Conservation (phyloP, 2,797 vertebrate species). For the Danio tinwini region DNA sequence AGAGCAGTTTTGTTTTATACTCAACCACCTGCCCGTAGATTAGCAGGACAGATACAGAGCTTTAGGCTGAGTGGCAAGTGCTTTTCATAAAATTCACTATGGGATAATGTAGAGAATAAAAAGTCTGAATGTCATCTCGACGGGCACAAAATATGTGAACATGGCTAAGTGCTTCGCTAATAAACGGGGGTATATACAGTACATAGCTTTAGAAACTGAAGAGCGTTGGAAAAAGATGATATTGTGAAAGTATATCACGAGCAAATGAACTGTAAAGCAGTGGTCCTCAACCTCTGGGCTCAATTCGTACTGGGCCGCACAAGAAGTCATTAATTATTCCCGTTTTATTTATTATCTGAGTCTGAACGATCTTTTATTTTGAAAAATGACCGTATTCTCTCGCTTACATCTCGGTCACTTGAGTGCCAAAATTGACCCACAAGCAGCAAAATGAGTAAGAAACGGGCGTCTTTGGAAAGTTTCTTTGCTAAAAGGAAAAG, state of each 20-base stretch:
- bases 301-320: too few species aligned
- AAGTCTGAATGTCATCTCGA: slow-evolving; percentile 69
- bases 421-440: too few species aligned
- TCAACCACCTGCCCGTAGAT: slow-evolving; percentile 97
- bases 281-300: too few species aligned
- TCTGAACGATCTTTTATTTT: too few species aligned
- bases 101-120: slow-evolving; percentile 80
- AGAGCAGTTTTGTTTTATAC: slow-evolving; percentile 96
- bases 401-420: too few species aligned
- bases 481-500: too few species aligned
- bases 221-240: background rate
- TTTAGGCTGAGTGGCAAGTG: slow-evolving; percentile 98
- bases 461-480: too few species aligned
- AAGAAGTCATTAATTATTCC: too few species aligned
- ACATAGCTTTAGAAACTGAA: slow-evolving; percentile 35
- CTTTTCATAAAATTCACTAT: slow-evolving; percentile 88
- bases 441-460: too few species aligned
- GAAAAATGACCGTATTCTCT: too few species aligned
- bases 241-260: background rate
- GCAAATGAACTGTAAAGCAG: slow-evolving; percentile 15
- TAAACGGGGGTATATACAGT: slow-evolving; percentile 51
- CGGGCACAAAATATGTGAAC: slow-evolving; percentile 32
- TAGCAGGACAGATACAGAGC: slow-evolving; percentile 95
- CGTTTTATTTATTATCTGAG: too few species aligned
- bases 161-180: slow-evolving; percentile 55